A percentile compares a stretch with the other conserved stretches of the same genome.
phyloP scores from a whole-genome alignment of 2,797 vertebrate species.

The Platyrinchus mystaceus region DNA sequence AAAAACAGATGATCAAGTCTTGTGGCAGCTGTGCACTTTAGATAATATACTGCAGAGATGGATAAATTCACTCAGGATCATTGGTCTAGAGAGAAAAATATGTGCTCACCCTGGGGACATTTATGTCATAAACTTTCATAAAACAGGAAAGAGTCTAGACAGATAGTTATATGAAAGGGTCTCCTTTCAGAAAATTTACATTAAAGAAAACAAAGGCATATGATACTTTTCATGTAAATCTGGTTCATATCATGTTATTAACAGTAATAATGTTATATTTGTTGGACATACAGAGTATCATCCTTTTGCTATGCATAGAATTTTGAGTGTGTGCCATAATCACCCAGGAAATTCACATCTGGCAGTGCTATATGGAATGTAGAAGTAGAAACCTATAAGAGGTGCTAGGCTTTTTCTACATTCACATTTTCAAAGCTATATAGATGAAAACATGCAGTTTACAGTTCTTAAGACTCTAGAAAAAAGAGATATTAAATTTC shows the following conservation, averaged over 20 bases:
- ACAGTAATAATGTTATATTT: background rate
- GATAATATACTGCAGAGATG: background rate
- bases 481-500: background rate
- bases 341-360: background rate
- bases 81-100: background rate
- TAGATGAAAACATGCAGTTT: background rate
- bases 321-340: background rate
- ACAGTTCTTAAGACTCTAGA: background rate
- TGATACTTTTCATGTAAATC: background rate
- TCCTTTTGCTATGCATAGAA: background rate
- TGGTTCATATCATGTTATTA: background rate
- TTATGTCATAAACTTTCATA: background rate
- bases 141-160: slow-evolving; percentile 43
- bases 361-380: background rate
- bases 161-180: background rate
- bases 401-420: background rate
- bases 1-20: slow-evolving; percentile 15
- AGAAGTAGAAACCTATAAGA: background rate
- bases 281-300: background rate
- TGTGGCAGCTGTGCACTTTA: background rate
- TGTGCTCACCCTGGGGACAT: background rate
- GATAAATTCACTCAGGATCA: background rate
- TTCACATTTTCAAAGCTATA: background rate
- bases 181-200: background rate
- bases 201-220: background rate